phyloP scores from a whole-genome alignment of 2,113 vertebrate species.

The Dipodomys ordii region DNA sequence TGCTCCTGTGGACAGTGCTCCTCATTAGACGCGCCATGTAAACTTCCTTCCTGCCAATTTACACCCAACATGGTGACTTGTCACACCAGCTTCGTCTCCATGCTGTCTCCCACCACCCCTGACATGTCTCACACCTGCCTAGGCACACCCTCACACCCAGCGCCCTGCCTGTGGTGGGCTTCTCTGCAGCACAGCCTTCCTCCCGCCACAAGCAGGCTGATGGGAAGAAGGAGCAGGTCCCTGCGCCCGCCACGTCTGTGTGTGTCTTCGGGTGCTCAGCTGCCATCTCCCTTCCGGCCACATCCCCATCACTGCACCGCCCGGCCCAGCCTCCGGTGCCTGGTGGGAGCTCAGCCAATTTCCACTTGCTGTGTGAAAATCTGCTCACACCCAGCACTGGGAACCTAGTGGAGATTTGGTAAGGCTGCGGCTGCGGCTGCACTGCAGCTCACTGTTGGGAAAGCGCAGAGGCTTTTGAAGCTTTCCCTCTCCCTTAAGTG shows the following conservation, averaged over 20 bases:
- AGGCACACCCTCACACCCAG: too few species aligned
- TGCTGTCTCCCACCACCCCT: accelerated
- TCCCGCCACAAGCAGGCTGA: neutral
- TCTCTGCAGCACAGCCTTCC: accelerated
- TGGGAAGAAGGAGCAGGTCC: too few species aligned
- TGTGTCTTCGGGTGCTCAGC: too few species aligned
- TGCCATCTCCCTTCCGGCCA: neutral
- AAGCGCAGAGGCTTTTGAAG: neutral
- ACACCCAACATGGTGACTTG: neutral
- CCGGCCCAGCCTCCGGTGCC: neutral
- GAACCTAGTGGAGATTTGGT: neutral
- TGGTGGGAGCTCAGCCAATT: neutral
- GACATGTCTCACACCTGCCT: neutral
- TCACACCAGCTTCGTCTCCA: neutral
- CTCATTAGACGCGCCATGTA: accelerated
- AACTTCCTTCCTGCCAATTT: neutral
- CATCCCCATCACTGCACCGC: neutral
- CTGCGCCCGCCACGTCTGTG: too few species aligned
- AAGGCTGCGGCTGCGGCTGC: too few species aligned
- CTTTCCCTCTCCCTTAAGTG: neutral
- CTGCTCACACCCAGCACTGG: too few species aligned
- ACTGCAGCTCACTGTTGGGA: neutral
- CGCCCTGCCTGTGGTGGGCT: neutral
- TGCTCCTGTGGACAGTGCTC: too few species aligned
- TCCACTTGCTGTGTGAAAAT: neutral